Evolutionary conservation across 2,888 invertebrate genomes (phyloP), one percentile per base, ranked within the genome.

Genomic region (Parapristionchus giblindavisi): DNA sequence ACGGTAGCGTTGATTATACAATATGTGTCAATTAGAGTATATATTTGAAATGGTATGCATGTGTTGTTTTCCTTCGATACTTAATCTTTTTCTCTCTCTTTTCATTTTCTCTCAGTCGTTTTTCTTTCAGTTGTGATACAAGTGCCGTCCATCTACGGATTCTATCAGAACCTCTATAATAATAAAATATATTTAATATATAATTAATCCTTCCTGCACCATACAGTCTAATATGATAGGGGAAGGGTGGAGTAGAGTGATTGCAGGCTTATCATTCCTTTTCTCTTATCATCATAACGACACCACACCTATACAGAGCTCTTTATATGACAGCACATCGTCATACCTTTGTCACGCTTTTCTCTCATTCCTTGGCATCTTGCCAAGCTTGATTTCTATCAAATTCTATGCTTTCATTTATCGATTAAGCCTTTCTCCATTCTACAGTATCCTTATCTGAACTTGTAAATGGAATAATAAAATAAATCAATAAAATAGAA

Each of bases 91-190:
- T 48, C 21, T 48, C 48, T 48, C 48, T 48, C 48, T 14, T 48
- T 48, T 48, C 48, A 66, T 32, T 29, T 51, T 21, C 51, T 24
- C 66, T 51, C 56, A 56, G 6, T 6, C 51, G n/a, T n/a, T n/a
- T n/a, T 36, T 66, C 51, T 51, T 66, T 66, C 51, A 48, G 8
- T 66, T 66, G 66, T 66, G 66, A 66, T 66, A 66, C 66, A 66
- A 48, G 66, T 48, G 8, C 34, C 14, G 1, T 29, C 51, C 66
- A 32, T 34, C 51, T 66, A 66, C 66, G 66, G 66, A 66, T 66
- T n/a, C 48, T 8, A 32, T 48, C 27, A 43, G 8, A 14, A 27
- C 43, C 43, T 63, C 40, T 63, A 63, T 40, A 40, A 63, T 63
- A 63, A 63, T 4, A 36, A n/a, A 38, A 63, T 34, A 40, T 63